Evolutionary conservation across 53 echinoderm and acorn worm species (phyloP), one percentile per base, ranked within the genome.

Genomic region (Holothuria scabra): DNA sequence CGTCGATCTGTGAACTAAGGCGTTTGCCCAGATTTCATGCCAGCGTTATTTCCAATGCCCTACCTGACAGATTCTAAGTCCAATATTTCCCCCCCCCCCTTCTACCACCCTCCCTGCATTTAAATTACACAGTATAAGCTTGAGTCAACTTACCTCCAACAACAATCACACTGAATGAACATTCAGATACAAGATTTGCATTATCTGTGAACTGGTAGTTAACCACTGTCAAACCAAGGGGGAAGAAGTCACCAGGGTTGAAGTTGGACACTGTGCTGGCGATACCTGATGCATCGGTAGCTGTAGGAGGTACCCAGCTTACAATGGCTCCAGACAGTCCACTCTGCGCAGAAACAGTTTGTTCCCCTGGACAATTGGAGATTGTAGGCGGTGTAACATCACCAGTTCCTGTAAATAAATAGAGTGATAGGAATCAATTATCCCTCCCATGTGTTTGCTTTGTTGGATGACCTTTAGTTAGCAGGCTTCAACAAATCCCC

Each of bases 141-240:
- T 33, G 35, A 67, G 24, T 28, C 34, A 21, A 59, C 88, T 46
- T 58, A 90, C 90, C n/a, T n/a, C n/a, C 88, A 32, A 69, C 56
- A 23, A 94, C 90, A 28, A 87, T 84, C 59, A 93, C 80, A 14
- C 48, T 82, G 52, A 93, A 93, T 21, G 56, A 16, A 59, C 93
- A 93, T 6, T 23, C 64, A 23, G 85, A 83, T 16, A 37, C 38
- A 37, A 88, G 91, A 26, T 85, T 85, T 12, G 86, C 83, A 14
- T 22, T 60, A 32, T 93, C 93, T 4, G 91, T 93, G 84, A 87
- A 88, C 26, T 80, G 88, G 84, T 85, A 90, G 35, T 65, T 71
- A 18, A 93, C 93, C 9, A 28, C 2, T 18, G 88, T 88, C 12
- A 21, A 26, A 28, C 93, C 93, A 44, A 91, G 10, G 1, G 38